Base-by-base conservation (phyloP, 2,113 vertebrate species). In the Nerophis ophidion region DNA sequence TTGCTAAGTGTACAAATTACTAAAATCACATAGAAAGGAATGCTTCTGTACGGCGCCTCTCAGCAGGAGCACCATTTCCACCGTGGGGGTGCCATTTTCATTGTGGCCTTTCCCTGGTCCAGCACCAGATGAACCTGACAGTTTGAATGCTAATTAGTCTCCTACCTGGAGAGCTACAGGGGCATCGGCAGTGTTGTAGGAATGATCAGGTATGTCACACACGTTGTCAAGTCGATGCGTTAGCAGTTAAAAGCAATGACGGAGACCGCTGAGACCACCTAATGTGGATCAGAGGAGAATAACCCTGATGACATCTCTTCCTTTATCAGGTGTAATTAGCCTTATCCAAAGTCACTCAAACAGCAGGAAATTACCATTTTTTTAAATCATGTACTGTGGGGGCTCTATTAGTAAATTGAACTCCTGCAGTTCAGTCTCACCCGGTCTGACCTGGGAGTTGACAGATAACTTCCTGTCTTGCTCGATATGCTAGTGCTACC, bases 111-210 rank as follows among this genome's bases (percentile, higher is more conserved):
- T 54, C 60, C 71, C 63, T 46, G 76, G 74, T 66, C 74, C 70
- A 44, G 57, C 63, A 66, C 75, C 73, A 75, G 72, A 26, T 3
- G 26, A 7, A 68, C 63, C 81, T 79, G 78, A 74, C 82, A 80
- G 80, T 70, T 73, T 68, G 67, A 76, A 73, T 64, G 66, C 76
- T 88, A 86, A 88, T 86, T 86, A 84, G 78, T 63, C 78, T 81
- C 86, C 77, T 61, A 61, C 80, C 57, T 81, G 61, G 72, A 69
- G 53, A 11, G 40, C 40, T 44, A 44, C 11, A 8, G 38, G 38
- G 38, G 6, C 8, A 9, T 9, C 38, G 40, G 40, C 40, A 11
- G 40, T 12, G 40, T 44, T 4, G 40, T 44, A 44, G 10, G 10
- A 61, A 14, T 69, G 48, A 71, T 68, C 68, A 77, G 70, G 68